Percentiles rank a stretch among this genome's conserved stretches.
Conservation (phyloP, 2,113 vertebrate genomes). For the Notothenia rossii region DNA sequence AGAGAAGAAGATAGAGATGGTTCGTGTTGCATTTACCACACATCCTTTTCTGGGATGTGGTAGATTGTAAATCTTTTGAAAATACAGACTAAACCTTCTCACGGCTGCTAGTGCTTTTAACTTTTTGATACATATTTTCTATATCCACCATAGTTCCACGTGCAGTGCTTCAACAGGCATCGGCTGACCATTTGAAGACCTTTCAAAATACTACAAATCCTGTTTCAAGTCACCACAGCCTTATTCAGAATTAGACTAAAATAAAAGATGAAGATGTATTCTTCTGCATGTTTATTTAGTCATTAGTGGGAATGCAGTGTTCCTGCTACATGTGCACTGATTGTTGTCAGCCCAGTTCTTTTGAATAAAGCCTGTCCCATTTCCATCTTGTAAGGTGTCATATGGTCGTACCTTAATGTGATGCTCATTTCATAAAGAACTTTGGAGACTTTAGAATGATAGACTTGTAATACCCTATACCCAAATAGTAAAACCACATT, state of each 20-base stretch:
- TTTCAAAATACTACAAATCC: background rate
- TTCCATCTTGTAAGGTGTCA: constrained; percentile 34
- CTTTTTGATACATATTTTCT: background rate
- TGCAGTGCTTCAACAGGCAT: background rate
- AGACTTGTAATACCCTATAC: background rate
- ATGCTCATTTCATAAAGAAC: background rate
- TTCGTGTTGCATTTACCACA: background rate
- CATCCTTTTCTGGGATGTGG: constrained; percentile 21
- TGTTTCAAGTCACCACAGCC: background rate
- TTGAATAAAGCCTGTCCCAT: constrained; percentile 45
- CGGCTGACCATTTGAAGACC: background rate
- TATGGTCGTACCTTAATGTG: background rate
- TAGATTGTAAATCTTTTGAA: constrained; percentile 19
- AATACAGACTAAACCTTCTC: constrained; percentile 21
- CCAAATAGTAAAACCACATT: background rate
- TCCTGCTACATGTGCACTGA: constrained; percentile 16
- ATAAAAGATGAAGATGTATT: background rate
- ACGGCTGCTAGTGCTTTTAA: background rate
- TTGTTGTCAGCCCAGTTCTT: constrained; percentile 43
- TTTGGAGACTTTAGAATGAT: background rate
- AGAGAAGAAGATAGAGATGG: constrained; percentile 26
- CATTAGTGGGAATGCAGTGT: background rate
- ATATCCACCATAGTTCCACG: background rate
- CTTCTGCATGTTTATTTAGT: background rate
- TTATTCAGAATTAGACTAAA: background rate